Evolutionary conservation across 1,140 invertebrate genomes (phyloP).

Genomic region (Drosophila chauvacae): DNA sequence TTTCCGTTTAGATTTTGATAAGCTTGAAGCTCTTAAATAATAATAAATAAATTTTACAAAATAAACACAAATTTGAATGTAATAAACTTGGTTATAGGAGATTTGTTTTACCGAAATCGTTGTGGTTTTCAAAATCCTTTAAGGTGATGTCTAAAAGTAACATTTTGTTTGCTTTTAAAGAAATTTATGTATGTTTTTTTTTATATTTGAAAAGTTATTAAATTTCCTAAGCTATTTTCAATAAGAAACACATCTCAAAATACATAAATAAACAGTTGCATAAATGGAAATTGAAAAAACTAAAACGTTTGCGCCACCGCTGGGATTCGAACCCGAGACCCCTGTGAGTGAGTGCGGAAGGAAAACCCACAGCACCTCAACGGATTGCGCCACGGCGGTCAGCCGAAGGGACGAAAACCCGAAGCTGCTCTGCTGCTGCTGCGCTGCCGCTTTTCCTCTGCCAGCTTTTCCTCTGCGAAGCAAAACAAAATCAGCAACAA

Average conservation of each 20-base stretch:
- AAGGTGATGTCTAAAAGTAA: too few relatives aligned
- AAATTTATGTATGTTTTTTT: neutral
- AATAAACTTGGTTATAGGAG: neutral
- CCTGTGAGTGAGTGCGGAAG: neutral
- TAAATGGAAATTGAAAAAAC: neutral
- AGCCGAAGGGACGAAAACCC: conserved; percentile 35
- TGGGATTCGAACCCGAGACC: conserved; percentile 16
- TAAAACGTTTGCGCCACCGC: conserved; percentile 1
- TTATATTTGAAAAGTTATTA: too few relatives aligned
- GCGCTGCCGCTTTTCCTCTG: conserved; percentile 43
- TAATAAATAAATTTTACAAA: too few relatives aligned
- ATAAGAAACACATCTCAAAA: neutral
- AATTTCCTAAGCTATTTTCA: neutral
- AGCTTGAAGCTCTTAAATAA: neutral
- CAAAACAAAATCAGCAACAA: conserved; percentile 80
- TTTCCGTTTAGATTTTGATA: neutral
- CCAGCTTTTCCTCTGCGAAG: conserved; percentile 37
- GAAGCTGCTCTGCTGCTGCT: conserved; percentile 38
- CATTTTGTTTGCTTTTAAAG: too few relatives aligned
- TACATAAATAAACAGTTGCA: neutral
- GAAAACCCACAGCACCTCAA: conserved; percentile 21
- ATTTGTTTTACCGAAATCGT: neutral
- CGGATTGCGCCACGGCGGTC: conserved; percentile 36
- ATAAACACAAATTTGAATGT: too few relatives aligned
- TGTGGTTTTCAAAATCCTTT: neutral